A percentile compares a stretch with the other conserved stretches of the same genome.
Conservation (phyloP, 1,140 invertebrate species). For the Philotrypesis tridentata region DNA sequence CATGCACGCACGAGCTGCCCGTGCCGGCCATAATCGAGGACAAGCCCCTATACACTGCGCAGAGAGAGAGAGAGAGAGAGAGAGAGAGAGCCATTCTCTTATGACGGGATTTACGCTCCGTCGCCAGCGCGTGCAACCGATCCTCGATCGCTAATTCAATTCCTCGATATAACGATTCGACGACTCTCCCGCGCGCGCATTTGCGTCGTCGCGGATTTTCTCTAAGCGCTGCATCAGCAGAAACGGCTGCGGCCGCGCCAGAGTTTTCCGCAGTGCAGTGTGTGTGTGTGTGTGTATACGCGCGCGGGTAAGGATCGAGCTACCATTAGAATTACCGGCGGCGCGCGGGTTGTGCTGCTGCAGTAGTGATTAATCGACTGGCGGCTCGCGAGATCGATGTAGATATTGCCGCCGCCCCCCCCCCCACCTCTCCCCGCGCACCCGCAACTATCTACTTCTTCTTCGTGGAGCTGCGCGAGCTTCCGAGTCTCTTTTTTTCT, state of each 20-base stretch:
- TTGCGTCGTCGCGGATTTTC: no score
- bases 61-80: no score
- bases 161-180: neutral
- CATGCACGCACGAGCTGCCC: no score
- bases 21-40: no score
- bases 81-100: no score
- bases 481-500: neutral
- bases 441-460: neutral
- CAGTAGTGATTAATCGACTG: constrained; percentile 33
- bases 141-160: neutral
- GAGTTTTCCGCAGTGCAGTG: neutral
- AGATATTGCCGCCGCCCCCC: neutral
- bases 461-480: neutral
- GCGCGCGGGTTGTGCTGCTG: neutral
- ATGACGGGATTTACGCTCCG: no score
- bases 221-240: no score
- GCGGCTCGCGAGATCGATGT: constrained; percentile 8
- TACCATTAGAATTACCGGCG: neutral
- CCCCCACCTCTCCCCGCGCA: neutral
- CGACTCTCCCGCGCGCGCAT: no score
- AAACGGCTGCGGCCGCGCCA: no score
- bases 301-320: no score
- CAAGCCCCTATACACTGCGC: no score
- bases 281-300: no score
- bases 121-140: neutral